phyloP scores from a whole-genome alignment of 1,140 invertebrate species.

The Eriocheir sinensis region DNA sequence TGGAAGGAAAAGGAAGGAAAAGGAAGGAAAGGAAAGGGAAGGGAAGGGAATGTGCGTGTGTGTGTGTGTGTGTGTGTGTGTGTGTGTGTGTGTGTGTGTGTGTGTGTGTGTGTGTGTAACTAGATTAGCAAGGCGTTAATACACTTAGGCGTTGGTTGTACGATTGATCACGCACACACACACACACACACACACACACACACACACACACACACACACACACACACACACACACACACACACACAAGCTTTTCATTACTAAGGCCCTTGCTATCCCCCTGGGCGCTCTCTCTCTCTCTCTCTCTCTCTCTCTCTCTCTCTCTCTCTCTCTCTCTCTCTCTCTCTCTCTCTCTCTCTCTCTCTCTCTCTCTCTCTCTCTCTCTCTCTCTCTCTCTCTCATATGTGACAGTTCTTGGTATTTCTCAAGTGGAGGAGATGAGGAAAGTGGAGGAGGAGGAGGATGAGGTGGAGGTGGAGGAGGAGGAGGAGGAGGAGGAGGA shows the following conservation, averaged over 20 bases:
- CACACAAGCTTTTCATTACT: neutral
- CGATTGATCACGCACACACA: neutral
- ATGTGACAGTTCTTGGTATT: too few relatives aligned
- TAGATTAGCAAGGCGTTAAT: neutral
- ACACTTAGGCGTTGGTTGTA: neutral
- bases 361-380: too few relatives aligned
- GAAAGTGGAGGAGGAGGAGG: too few relatives aligned
- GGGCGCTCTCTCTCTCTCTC: conserved; percentile 6
- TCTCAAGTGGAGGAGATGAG: neutral
- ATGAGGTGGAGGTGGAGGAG: neutral
- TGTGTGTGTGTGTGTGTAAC: conserved; percentile 9
- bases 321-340: too few relatives aligned
- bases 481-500: neutral
- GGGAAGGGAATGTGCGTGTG: too few relatives aligned
- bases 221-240: neutral
- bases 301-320: conserved; percentile 11
- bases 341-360: too few relatives aligned
- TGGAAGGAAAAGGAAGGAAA: neutral
- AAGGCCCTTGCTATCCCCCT: neutral
- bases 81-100: neutral
- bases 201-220: conserved; percentile 28
- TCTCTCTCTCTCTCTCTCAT: too few relatives aligned
- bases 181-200: conserved; percentile 16
- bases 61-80: neutral
- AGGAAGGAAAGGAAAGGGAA: neutral